Base-by-base conservation (phyloP, 2,113 vertebrate species). In the Nothoprocta pentlandii region DNA sequence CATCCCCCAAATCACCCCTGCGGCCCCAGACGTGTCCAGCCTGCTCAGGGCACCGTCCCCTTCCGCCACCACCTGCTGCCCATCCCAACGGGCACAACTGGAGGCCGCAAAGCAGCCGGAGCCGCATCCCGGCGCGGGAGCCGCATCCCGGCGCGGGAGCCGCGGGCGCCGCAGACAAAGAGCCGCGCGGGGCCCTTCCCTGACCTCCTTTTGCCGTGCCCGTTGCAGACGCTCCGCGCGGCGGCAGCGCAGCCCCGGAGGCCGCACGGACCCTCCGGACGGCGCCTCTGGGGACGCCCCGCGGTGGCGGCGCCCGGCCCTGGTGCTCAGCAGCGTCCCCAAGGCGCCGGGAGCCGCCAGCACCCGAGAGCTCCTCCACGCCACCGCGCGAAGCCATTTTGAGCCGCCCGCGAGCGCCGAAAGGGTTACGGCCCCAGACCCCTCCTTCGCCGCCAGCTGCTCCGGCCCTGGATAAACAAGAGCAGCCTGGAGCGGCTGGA, bases 121-220 rank as follows among this genome's bases (percentile, higher is more conserved):
- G 49, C 49, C 21, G 21, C 49, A 22, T 23, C 47, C 47, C 46
- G 17, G 46, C 5, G 16, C 16, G 14, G 44, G 14, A 46, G 44
- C 44, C 14, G 44, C 44, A 46, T 46, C 88, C 94, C 94, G 34
- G 66, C 34, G 47, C 22, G 10, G 5, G 88, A 88, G 86, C 93
- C 32, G 26, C 70, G 75, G 39, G 10, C 5, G 77, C 56, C 3
- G 59, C 79, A 93, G 91, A 95, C 94, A 95, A 95, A 95, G 91
- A 77, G 10, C 53, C 26, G 14, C 53, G 26, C 26, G 47, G 69
- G 47, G 15, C 22, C 46, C 23, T 56, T n/a, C 85, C 81, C 68
- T 25, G 84, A 63, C 78, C 78, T 90, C 85, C 91, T 93, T 81
- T 77, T 10, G 6, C 1, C 17, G 80, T 88, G 81, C 70, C 36